A percentile compares a stretch with the other conserved stretches of the same genome.
Conservation (phyloP, 1,140 invertebrate species). For the Bombus breviceps region DNA sequence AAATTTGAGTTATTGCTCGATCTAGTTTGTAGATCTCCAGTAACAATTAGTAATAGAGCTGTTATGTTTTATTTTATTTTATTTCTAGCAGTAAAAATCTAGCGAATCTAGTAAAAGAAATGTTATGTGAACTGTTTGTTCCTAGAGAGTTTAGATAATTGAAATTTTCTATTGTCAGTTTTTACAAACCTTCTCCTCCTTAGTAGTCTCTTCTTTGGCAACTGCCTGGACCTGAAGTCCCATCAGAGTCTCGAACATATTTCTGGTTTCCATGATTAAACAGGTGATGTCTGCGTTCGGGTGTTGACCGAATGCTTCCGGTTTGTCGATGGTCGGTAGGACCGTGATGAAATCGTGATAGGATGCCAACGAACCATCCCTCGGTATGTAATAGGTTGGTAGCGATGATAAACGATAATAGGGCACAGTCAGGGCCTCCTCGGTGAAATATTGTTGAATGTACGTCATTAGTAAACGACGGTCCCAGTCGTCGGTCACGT, state of each 20-base stretch:
- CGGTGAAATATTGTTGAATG: slow-evolving; percentile 91
- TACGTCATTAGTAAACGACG: slow-evolving; percentile 91
- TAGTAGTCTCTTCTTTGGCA: slow-evolving; percentile 82
- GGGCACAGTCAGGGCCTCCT: slow-evolving; percentile 85
- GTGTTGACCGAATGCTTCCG: slow-evolving; percentile 94
- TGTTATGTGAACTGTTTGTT: too few species aligned
- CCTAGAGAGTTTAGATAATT: not conserved
- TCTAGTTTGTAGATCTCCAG: too few species aligned
- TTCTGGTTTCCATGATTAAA: slow-evolving; percentile 89
- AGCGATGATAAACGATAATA: slow-evolving; percentile 89
- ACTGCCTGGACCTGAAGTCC: slow-evolving; percentile 88
- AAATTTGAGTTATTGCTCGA: not conserved
- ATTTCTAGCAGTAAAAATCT: too few species aligned
- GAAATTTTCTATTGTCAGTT: not conserved
- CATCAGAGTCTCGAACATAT: slow-evolving; percentile 91
- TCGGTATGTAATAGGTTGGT: slow-evolving; percentile 90
- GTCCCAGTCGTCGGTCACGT: slow-evolving; percentile 98
- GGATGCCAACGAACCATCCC: slow-evolving; percentile 90
- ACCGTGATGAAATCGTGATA: slow-evolving; percentile 91
- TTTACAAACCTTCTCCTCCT: slow-evolving; percentile 87
- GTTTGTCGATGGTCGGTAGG: slow-evolving; percentile 89
- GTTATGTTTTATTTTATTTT: too few species aligned
- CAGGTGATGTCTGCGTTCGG: slow-evolving; percentile 96
- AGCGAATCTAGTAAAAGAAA: too few species aligned
- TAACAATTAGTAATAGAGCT: too few species aligned